Evolutionary conservation across 1,140 invertebrate genomes (phyloP).

Genomic region (Drosophila busckii): DNA sequence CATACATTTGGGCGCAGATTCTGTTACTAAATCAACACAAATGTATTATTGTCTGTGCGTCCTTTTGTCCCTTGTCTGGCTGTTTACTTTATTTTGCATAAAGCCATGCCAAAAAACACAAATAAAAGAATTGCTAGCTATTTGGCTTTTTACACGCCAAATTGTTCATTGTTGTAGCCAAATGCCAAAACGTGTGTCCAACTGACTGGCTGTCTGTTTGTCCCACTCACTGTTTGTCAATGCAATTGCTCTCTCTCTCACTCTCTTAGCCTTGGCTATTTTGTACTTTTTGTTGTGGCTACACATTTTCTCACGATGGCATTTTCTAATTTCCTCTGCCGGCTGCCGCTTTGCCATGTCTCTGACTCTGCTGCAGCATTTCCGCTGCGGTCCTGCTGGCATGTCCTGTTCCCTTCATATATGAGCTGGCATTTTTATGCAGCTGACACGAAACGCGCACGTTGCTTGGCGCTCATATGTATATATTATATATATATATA

Average conservation of each 20-base stretch:
- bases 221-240: constrained; percentile 13
- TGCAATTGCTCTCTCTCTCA: neutral
- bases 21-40: constrained; percentile 66
- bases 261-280: neutral
- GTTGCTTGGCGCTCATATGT: constrained; percentile 45
- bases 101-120: neutral
- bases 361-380: constrained; percentile 53
- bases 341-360: neutral
- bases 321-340: constrained; percentile 71
- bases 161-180: constrained; percentile 19
- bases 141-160: constrained; percentile 39
- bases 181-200: constrained; percentile 8
- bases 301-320: constrained; percentile 23
- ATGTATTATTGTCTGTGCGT: constrained; percentile 34
- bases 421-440: constrained; percentile 75
- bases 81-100: constrained; percentile 44
- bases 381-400: constrained; percentile 64
- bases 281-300: neutral
- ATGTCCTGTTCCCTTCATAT: constrained; percentile 46
- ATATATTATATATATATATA: constrained; percentile 21
- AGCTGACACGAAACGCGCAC: constrained; percentile 72
- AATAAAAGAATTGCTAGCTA: constrained; percentile 17
- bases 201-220: constrained; percentile 13
- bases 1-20: constrained; percentile 38
- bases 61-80: constrained; percentile 12